Evolutionary conservation across 1,140 invertebrate genomes (phyloP), one percentile per base, ranked within the genome.

Genomic region (Scaptomyza pallida): DNA sequence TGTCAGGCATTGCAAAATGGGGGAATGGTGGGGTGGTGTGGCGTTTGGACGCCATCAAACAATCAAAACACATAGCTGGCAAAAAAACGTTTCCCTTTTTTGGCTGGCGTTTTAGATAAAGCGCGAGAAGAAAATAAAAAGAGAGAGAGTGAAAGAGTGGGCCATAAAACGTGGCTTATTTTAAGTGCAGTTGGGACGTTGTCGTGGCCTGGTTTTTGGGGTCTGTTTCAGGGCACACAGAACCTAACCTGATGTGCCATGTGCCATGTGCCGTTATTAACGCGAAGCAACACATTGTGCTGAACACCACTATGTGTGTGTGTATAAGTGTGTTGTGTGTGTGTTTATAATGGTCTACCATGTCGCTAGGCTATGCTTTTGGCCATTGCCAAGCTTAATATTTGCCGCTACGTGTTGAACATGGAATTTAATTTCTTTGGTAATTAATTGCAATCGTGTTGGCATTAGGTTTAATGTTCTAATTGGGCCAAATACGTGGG

Each of bases 391-490:
- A 50, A 64, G 70, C 65, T 74, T 85, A 77, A 85, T 85, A 85
- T 88, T 81, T 74, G 63, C 48, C 52, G 74, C 79, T 70, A 88
- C 82, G 82, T 88, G 82, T 88, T 88, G 82, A 88, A 78, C 82
- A 82, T 88, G 75, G 75, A 88, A 88, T 88, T 88, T 88, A 88
- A 88, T 88, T 88, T 88, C 82, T 78, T 88, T 69, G 82, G 82
- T 88, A 88, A 88, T 88, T 88, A 88, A 88, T 88, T 88, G 82
- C 82, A 88, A 88, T 88, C 82, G 82, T 88, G 82, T 88, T 88
- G 82, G 82, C 74, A 88, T 88, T 88, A 88, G 67, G 75, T 82
- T 88, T 88, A 88, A 88, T 88, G 82, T 68, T 78, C 74, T 88
- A 88, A 86, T 86, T 81, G 78, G 65, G 59, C 63, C 63, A 76